These are phyloP conservation scores for Sminthurides aquaticus DNA, from an alignment of 2,888 invertebrate genomes.

Conservation along the genomic window DNA sequence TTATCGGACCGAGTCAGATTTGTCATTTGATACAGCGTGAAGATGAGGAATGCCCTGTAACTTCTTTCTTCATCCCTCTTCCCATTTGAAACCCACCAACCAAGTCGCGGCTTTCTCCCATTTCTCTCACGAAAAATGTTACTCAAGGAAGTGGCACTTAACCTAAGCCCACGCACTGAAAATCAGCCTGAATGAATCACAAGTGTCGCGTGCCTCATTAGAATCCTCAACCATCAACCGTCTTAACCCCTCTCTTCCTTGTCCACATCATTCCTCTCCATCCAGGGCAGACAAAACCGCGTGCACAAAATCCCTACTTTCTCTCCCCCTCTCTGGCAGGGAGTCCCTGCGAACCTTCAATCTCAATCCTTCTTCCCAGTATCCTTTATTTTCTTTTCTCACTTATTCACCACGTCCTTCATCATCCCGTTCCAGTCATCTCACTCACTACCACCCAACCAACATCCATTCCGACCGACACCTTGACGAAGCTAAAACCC, in stretches of 20 bases:
- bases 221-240: neutral
- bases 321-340: constrained; percentile 23
- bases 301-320: neutral
- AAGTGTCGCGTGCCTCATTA: neutral
- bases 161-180: neutral
- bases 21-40: neutral
- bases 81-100: neutral
- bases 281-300: neutral
- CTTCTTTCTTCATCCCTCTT: neutral
- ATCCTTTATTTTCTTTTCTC: constrained; percentile 17
- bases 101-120: neutral
- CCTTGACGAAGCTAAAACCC: too few species aligned
- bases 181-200: neutral
- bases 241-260: neutral
- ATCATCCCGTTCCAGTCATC: constrained; percentile 17
- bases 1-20: neutral
- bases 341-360: constrained; percentile 24
- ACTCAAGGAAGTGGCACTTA: neutral
- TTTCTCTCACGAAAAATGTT: neutral
- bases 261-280: neutral
- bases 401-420: constrained; percentile 12
- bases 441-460: too few species aligned
- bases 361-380: constrained; percentile 20
- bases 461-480: too few species aligned
- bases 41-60: neutral